Conservation (phyloP, 2,113 vertebrate species). For the Tachuris rubrigastra region DNA sequence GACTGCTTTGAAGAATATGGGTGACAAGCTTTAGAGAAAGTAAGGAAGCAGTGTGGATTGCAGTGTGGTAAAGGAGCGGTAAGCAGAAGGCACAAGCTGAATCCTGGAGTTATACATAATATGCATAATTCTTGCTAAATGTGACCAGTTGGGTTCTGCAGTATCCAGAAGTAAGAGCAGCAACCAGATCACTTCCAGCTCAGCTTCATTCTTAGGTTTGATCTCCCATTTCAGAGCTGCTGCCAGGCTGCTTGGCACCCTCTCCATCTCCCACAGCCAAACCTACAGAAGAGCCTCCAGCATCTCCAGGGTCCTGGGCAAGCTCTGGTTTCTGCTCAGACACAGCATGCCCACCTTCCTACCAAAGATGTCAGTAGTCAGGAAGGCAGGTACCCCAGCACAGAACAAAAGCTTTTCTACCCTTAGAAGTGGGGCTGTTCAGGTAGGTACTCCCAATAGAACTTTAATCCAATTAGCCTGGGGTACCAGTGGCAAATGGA, state of each 20-base stretch:
- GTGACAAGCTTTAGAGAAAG: neutral
- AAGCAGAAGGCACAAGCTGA: neutral
- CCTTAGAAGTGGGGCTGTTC: neutral
- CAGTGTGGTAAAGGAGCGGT: neutral
- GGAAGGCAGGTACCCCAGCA: neutral
- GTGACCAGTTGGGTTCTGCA: neutral
- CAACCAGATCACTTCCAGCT: accelerated
- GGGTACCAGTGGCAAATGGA: neutral
- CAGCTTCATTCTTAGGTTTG: neutral
- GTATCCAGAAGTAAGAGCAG: neutral
- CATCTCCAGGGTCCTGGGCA: neutral
- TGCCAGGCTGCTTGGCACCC: neutral
- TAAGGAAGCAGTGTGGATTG: neutral
- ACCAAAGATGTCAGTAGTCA: neutral
- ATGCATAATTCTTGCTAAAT: neutral
- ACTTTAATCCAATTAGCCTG: neutral
- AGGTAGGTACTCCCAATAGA: too few relatives aligned
- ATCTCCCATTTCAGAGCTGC: neutral
- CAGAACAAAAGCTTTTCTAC: neutral
- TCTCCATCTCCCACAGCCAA: neutral
- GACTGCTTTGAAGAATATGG: neutral
- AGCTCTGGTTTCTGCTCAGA: neutral
- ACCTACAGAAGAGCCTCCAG: neutral
- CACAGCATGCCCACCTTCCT: neutral
- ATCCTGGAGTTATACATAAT: neutral